Conservation (phyloP, 2,113 vertebrate genomes). For the Triplophysa siluroides region DNA sequence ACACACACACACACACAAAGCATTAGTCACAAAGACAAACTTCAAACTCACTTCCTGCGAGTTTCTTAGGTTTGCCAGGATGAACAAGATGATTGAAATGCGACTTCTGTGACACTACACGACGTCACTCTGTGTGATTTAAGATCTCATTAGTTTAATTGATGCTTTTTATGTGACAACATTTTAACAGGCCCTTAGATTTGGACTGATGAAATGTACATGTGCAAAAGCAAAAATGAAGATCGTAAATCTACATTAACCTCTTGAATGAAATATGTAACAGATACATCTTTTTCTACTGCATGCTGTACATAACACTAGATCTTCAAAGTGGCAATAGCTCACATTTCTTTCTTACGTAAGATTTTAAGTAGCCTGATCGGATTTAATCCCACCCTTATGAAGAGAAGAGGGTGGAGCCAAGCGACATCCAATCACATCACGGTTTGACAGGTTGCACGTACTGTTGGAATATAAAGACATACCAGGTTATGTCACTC, state of each 20-base stretch:
- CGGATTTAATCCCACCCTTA: slow-evolving; percentile 30
- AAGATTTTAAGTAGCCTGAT: slow-evolving; percentile 45
- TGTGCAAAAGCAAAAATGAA: neutral
- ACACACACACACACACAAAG: neutral
- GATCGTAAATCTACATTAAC: neutral
- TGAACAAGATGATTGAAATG: neutral
- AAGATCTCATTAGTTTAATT: no score
- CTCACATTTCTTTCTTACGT: slow-evolving; percentile 47
- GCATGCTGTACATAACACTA: slow-evolving; percentile 3
- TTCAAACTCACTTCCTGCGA: slow-evolving; percentile 17
- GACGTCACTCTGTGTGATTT: neutral
- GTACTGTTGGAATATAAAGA: slow-evolving; percentile 25
- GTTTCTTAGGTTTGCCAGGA: slow-evolving; percentile 2
- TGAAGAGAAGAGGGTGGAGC: neutral
- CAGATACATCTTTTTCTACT: neutral
- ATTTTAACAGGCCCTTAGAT: no score
- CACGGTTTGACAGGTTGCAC: neutral
- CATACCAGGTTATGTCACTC: neutral
- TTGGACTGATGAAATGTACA: neutral
- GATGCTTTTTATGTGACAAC: no score
- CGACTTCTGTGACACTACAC: neutral
- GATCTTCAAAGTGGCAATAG: slow-evolving; percentile 39
- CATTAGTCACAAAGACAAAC: slow-evolving; percentile 55
- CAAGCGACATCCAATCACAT: neutral
- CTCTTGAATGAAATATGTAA: neutral